Conservation (phyloP, 2,113 vertebrate genomes). For the Embiotoca jacksoni region DNA sequence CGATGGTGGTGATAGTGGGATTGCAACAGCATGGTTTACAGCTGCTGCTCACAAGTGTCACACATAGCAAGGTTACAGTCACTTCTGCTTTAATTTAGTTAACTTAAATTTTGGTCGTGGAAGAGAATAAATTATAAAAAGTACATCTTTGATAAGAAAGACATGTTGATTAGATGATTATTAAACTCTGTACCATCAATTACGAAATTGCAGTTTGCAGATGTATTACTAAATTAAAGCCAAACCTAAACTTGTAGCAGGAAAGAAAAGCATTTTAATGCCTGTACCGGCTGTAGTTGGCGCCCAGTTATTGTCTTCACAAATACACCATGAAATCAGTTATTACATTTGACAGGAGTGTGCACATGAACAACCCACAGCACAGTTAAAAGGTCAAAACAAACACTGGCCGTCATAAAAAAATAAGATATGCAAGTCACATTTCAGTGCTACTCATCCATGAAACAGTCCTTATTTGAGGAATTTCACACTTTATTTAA, state of each 20-base stretch:
- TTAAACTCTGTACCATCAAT: constrained; percentile 28
- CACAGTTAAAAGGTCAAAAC: constrained; percentile 76
- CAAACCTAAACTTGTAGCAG: constrained; percentile 2
- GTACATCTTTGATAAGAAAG: constrained; percentile 30
- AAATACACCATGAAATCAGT: constrained; percentile 74
- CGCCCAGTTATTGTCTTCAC: constrained; percentile 55
- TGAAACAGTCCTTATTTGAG: constrained; percentile 80
- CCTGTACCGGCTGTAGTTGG: constrained; percentile 8
- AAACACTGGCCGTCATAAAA: constrained; percentile 66
- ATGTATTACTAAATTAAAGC: constrained; percentile 31
- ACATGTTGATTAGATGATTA: constrained; percentile 40
- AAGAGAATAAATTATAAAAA: constrained; percentile 23
- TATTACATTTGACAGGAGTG: constrained; percentile 59
- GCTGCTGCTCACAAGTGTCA: constrained; percentile 68
- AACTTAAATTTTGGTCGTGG: not conserved
- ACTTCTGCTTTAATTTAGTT: constrained; percentile 43
- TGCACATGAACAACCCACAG: constrained; percentile 62
- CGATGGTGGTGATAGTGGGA: constrained; percentile 65
- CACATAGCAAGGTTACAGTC: constrained; percentile 63
- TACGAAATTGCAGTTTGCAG: constrained; percentile 36
- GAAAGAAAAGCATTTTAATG: constrained; percentile 26
- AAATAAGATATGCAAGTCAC: constrained; percentile 76
- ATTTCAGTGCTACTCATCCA: constrained; percentile 74
- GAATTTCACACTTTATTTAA: constrained; percentile 88
- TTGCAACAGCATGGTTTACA: constrained; percentile 66